Conservation (phyloP, 2,797 vertebrate species). For the Rhincodon typus region DNA sequence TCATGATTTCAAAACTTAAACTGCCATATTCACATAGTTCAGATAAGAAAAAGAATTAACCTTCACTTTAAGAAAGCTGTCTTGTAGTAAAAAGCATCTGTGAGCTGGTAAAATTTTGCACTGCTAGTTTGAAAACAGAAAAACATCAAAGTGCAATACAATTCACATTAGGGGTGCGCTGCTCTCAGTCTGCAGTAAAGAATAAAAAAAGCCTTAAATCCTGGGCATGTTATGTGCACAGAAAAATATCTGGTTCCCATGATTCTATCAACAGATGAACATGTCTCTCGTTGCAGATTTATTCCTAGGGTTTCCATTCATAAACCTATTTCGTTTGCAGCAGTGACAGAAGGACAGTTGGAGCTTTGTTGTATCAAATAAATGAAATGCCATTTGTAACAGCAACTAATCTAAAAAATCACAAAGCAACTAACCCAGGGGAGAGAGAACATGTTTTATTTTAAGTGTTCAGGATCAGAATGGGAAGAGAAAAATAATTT, state of each 20-base stretch:
- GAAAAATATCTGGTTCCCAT: slow-evolving; percentile 45
- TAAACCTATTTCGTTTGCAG: slow-evolving; percentile 45
- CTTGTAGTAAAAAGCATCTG: background rate
- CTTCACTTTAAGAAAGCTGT: background rate
- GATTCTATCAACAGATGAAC: slow-evolving; percentile 50
- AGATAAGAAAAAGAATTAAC: background rate
- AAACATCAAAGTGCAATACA: slow-evolving; percentile 45
- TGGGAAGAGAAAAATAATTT: background rate
- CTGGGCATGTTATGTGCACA: slow-evolving; percentile 43
- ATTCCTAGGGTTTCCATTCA: slow-evolving; percentile 50
- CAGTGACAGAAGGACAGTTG: slow-evolving; percentile 45
- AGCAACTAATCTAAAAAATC: background rate
- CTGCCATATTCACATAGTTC: background rate
- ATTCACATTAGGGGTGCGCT: slow-evolving; percentile 23
- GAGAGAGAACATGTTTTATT: background rate
- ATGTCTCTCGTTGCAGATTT: slow-evolving; percentile 49
- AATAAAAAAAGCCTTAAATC: slow-evolving; percentile 37
- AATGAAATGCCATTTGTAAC: background rate
- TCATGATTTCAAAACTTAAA: background rate
- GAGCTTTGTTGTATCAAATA: slow-evolving; percentile 38
- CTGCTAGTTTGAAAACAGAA: slow-evolving; percentile 40
- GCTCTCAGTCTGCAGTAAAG: too few species aligned
- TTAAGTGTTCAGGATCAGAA: background rate
- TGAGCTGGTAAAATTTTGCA: slow-evolving; percentile 46
- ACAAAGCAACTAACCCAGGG: background rate